Percentiles rank a stretch among this genome's conserved stretches.
Conservation (phyloP, 2,113 vertebrate species). For the Hippocampus mohnikei region DNA sequence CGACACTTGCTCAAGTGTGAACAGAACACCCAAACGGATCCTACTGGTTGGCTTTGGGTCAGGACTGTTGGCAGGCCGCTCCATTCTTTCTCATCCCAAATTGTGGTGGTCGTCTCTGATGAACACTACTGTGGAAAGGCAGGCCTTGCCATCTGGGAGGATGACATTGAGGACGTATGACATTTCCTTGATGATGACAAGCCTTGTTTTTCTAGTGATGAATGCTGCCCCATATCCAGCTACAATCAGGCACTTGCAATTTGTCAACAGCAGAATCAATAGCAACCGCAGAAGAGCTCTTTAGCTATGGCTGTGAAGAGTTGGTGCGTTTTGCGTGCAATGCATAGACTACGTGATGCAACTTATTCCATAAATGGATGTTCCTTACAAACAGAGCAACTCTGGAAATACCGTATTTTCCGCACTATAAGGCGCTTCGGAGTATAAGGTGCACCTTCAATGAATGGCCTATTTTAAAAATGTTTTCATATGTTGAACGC, state of each 20-base stretch:
- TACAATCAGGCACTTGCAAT: neutral
- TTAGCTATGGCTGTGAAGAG: neutral
- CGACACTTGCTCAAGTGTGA: neutral
- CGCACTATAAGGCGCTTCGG: too few species aligned
- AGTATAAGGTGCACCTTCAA: too few species aligned
- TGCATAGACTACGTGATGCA: neutral
- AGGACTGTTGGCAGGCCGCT: neutral
- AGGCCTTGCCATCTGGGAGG: neutral
- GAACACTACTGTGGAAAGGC: neutral
- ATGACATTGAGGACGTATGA: neutral
- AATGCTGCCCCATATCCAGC: neutral
- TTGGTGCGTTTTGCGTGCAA: neutral
- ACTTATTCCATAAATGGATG: neutral
- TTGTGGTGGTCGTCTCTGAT: neutral
- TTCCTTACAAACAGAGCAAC: neutral
- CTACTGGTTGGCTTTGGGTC: neutral
- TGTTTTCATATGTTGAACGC: too few species aligned
- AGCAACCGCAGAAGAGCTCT: neutral
- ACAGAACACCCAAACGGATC: neutral
- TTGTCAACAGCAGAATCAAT: neutral
- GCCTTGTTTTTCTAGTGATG: neutral
- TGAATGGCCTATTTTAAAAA: too few species aligned
- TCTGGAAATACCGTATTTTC: too few species aligned
- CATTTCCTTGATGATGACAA: slow-evolving; percentile 2
- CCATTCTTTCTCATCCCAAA: neutral